Evolutionary conservation across 2,113 vertebrate species (phyloP).

Genomic region (Martes martes): DNA sequence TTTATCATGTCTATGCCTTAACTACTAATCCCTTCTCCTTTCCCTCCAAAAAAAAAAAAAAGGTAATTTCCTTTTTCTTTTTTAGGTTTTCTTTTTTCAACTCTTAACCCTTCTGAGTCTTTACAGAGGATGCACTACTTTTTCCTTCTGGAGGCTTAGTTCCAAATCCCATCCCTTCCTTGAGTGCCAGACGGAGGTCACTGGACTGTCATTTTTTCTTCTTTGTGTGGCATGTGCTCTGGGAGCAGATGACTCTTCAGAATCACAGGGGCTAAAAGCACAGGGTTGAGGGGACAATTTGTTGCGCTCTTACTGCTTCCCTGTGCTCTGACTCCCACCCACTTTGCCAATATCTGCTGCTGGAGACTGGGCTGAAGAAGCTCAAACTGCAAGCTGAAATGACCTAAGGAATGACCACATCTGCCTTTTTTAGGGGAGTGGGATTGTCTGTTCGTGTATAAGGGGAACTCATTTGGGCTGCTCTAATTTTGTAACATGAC

Average conservation of each 20-base stretch:
- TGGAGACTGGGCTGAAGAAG: neutral
- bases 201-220: constrained; percentile 42
- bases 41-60: neutral
- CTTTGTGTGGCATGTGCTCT: constrained; percentile 48
- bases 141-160: constrained; percentile 39
- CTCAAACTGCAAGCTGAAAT: neutral
- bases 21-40: neutral
- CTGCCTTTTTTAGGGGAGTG: neutral
- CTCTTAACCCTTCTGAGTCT: neutral
- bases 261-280: constrained; percentile 31
- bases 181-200: neutral
- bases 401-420: neutral
- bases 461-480: neutral
- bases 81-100: constrained; percentile 20
- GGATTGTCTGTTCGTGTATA: neutral
- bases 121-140: neutral
- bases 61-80: neutral
- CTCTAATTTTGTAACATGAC: neutral
- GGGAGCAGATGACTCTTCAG: constrained; percentile 54
- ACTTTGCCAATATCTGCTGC: neutral
- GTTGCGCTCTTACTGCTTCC: neutral
- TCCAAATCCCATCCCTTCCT: constrained; percentile 1
- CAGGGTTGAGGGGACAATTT: neutral
- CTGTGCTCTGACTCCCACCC: neutral
- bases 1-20: constrained; percentile 18